phyloP scores from a whole-genome alignment of 1,140 invertebrate species.

The Chlorops oryzae region DNA sequence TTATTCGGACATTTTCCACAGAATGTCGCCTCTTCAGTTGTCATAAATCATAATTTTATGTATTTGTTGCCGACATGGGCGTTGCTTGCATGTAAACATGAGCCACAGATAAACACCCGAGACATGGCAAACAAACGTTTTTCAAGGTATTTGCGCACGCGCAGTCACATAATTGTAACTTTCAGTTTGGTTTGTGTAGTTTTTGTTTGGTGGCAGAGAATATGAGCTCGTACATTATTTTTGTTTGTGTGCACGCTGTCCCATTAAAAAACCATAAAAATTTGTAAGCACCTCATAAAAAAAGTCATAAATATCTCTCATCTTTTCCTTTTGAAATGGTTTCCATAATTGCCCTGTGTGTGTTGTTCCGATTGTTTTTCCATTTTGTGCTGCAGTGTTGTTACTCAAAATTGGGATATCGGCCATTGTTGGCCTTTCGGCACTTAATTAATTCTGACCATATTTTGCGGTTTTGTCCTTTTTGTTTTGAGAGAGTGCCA shows the following conservation, averaged over 20 bases:
- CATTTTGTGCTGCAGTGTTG: slow-evolving; percentile 2
- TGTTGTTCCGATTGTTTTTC: slow-evolving; percentile 40
- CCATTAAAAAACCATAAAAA: slow-evolving; percentile 49
- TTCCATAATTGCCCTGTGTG: background rate
- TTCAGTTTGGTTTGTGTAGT: background rate
- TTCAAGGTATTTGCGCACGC: slow-evolving; percentile 46
- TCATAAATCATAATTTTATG: slow-evolving; percentile 47
- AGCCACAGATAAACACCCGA: slow-evolving; percentile 8
- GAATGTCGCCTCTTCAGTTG: background rate
- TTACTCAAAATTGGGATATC: slow-evolving; percentile 25
- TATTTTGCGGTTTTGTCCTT: slow-evolving; percentile 15
- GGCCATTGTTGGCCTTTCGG: slow-evolving; percentile 35
- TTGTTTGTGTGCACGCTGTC: slow-evolving; percentile 16
- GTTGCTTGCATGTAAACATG: slow-evolving; percentile 18
- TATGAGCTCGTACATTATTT: background rate
- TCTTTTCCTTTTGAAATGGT: slow-evolving; percentile 20
- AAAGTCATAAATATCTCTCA: slow-evolving; percentile 48
- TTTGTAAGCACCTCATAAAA: slow-evolving; percentile 50
- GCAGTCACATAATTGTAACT: slow-evolving; percentile 29
- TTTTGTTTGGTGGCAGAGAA: background rate
- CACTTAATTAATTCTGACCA: slow-evolving; percentile 16
- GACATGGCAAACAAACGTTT: slow-evolving; percentile 18
- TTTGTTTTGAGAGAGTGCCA: too few species aligned
- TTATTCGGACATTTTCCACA: slow-evolving; percentile 5
- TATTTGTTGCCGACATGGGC: slow-evolving; percentile 45